Evolutionary conservation across 2,888 invertebrate species (phyloP).

Genomic region (Coleophora deauratella): DNA sequence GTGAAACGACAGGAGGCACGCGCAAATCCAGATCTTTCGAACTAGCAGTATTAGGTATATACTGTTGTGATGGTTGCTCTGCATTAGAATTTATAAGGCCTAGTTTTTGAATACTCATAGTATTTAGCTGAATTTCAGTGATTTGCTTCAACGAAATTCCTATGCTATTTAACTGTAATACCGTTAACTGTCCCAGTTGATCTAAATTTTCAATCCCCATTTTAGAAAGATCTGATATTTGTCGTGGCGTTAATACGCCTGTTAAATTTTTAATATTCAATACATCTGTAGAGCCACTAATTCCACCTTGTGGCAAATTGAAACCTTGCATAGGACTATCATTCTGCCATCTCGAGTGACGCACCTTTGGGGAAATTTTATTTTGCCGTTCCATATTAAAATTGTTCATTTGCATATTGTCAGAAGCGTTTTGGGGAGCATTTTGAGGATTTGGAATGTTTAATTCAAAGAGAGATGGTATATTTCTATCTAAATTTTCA

Average conservation of each 20-base stretch:
- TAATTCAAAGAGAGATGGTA: conserved; percentile 64
- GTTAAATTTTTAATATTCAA: conserved; percentile 74
- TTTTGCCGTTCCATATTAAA: conserved; percentile 50
- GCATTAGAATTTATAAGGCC: conserved; percentile 55
- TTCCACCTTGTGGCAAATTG: conserved; percentile 42
- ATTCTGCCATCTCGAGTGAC: conserved; percentile 69
- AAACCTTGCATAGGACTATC: conserved; percentile 45
- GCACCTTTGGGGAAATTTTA: conserved; percentile 59
- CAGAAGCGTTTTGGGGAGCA: conserved; percentile 19
- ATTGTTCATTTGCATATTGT: conserved; percentile 38
- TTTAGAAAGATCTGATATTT: conserved; percentile 74
- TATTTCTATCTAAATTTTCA: conserved; percentile 33
- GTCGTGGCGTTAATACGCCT: conserved; percentile 70
- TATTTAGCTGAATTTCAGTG: conserved; percentile 76
- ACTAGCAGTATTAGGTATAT: conserved; percentile 29
- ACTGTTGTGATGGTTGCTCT: conserved; percentile 37
- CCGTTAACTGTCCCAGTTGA: conserved; percentile 75
- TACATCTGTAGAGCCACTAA: conserved; percentile 43
- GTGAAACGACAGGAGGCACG: conserved; percentile 48
- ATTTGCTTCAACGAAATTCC: conserved; percentile 76
- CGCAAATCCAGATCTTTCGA: conserved; percentile 64
- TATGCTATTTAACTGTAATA: conserved; percentile 74
- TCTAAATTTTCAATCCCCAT: conserved; percentile 77
- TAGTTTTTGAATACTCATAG: conserved; percentile 73
- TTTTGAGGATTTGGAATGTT: conserved; percentile 58